Conservation (phyloP, 2,797 vertebrate genomes). For the Neomorphus geoffroyi region DNA sequence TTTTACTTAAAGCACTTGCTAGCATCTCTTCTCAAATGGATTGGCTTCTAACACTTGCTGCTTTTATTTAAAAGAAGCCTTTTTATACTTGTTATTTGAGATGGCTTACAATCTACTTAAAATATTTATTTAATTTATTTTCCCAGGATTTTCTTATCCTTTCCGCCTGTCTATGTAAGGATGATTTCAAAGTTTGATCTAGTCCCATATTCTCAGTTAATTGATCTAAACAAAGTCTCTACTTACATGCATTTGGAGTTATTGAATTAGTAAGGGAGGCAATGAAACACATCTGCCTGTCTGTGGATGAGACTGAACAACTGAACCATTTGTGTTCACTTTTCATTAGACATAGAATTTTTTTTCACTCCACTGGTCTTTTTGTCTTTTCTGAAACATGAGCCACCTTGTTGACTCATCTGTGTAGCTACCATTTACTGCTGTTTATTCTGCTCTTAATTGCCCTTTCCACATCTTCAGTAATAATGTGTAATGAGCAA, state of each 20-base stretch:
- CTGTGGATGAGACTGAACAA: background rate
- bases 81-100: background rate
- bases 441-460: slow-evolving; percentile 4
- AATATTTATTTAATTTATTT: background rate
- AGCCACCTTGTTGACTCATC: background rate
- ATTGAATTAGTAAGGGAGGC: background rate
- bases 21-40: background rate
- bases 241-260: background rate
- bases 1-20: background rate
- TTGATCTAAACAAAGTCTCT: background rate
- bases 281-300: background rate
- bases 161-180: background rate
- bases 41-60: background rate
- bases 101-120: background rate
- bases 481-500: slow-evolving; percentile 34
- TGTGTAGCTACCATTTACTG: background rate
- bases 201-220: background rate
- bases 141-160: background rate
- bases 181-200: background rate
- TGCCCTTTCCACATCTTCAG: background rate
- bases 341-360: background rate
- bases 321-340: background rate
- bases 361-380: background rate
- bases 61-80: background rate
- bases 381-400: background rate